Evolutionary conservation across 2,797 vertebrate genomes (phyloP), one percentile per base, ranked within the genome.

Genomic region (Lepus townsendii): DNA sequence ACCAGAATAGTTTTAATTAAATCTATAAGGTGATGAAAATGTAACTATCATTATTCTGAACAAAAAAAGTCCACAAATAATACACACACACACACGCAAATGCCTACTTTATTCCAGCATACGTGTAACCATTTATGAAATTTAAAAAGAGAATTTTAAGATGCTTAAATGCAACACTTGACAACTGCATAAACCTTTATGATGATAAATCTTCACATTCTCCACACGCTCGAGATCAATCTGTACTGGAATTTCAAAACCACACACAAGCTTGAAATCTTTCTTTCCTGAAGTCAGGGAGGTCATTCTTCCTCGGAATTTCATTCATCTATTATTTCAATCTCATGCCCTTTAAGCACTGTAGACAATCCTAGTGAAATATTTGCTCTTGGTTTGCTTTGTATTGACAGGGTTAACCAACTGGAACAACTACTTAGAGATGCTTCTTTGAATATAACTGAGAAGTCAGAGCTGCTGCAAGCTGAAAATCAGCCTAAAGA

Each of bases 161-260:
- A 71, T 32, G 4, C 17, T 89, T 24, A 90, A 47, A 77, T 78
- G 54, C 42, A 27, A 32, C 26, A 63, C 35, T 62, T 68, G 5
- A 27, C 60, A 66, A 93, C 2, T 79, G 42, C 32, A 80, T 4
- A 54, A 62, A 80, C 4, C 30, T 52, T 82, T 47, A 14, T 38
- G 22, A 87, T 68, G 38, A 82, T 35, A 77, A 86, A 50, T 54
- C 52, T 87, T 95, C 75, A 26, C 16, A 54, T 83, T 68, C 11
- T 71, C 47, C 35, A 66, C 22, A 76, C 1, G 3, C 17, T 30
- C 2, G 2, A 32, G 66, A n/a, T 80, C 20, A 30, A 1, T 69
- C 30, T 84, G 30, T 32, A 30, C 4, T 66, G 66, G 17, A n/a
- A 89, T 79, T 94, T 83, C 42, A 88, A 94, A 75, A 83, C 26